Evolutionary conservation across 2,113 vertebrate genomes (phyloP).

Genomic region (Ictalurus furcatus): DNA sequence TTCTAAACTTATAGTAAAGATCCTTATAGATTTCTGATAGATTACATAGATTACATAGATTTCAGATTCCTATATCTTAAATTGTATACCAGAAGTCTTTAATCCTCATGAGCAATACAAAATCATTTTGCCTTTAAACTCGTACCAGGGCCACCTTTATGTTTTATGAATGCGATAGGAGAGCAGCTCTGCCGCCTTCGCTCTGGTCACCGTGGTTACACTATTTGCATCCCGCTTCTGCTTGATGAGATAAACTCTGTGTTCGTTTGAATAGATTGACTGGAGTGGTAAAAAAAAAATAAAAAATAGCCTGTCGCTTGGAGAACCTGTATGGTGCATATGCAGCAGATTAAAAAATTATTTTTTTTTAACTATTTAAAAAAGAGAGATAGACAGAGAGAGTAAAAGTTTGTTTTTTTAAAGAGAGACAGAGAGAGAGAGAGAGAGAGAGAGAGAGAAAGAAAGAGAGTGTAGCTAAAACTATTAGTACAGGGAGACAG

Average conservation of each 20-base stretch:
- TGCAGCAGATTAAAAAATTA: background rate
- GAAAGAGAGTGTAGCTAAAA: background rate
- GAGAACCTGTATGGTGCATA: conserved; percentile 24
- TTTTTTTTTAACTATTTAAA: background rate
- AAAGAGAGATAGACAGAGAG: background rate
- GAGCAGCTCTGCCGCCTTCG: conserved; percentile 19
- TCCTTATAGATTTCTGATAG: background rate
- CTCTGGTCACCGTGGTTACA: conserved; percentile 52
- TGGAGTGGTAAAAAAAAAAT: conserved; percentile 20
- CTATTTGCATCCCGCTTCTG: conserved; percentile 52
- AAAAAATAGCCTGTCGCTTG: conserved; percentile 29
- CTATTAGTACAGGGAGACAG: conserved; percentile 6
- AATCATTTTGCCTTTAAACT: background rate
- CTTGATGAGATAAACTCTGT: conserved; percentile 55
- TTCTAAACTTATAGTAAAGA: background rate
- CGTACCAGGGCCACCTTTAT: background rate
- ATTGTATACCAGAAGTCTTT: background rate
- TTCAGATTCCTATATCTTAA: too few relatives aligned
- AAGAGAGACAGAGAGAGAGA: background rate
- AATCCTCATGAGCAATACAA: too few relatives aligned
- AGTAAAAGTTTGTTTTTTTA: background rate
- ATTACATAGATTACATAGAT: background rate
- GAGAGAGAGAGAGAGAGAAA: background rate
- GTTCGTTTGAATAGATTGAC: conserved; percentile 48
- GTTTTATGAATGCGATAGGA: conserved; percentile 32